Evolutionary conservation across 2,888 invertebrate species (phyloP).

Genomic region (Ceratothoa steindachneri): DNA sequence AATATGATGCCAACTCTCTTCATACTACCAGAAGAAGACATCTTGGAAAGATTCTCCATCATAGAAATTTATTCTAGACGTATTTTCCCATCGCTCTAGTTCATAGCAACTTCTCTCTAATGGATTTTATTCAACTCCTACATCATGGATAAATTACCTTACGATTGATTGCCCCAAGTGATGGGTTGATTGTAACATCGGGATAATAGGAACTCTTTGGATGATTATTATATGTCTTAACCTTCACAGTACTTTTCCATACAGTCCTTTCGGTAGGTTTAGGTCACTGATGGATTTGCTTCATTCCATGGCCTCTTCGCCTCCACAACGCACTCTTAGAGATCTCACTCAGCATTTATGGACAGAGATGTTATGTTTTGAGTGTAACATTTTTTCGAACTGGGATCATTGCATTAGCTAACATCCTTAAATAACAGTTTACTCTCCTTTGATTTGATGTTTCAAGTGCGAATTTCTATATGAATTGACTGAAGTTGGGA

Average conservation of each 20-base stretch:
- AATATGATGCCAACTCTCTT: slow-evolving; percentile 34
- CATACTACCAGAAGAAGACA: slow-evolving; percentile 41
- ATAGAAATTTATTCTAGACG: slow-evolving; percentile 45
- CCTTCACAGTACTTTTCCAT: too few species aligned
- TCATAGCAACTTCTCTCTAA: slow-evolving; percentile 38
- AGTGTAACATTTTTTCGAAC: too few species aligned
- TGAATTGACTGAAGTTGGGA: too few species aligned
- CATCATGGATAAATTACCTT: slow-evolving; percentile 44
- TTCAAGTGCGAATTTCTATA: too few species aligned
- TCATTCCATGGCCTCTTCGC: background rate
- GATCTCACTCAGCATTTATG: too few species aligned
- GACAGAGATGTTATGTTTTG: too few species aligned
- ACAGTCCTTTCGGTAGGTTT: background rate
- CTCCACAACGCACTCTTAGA: too few species aligned
- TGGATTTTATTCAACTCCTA: slow-evolving; percentile 46
- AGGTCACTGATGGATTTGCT: background rate
- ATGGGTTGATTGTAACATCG: slow-evolving; percentile 7
- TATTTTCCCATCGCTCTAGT: slow-evolving; percentile 42
- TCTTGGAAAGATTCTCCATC: slow-evolving; percentile 44
- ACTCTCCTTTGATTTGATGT: too few species aligned
- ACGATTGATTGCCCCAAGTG: slow-evolving; percentile 13
- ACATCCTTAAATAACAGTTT: too few species aligned
- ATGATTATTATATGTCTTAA: too few species aligned
- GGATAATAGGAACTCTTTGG: background rate
- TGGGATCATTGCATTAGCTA: too few species aligned